These are phyloP conservation scores for Colaptes auratus DNA, from an alignment of 2,113 vertebrate species.

Conservation along the genomic window DNA sequence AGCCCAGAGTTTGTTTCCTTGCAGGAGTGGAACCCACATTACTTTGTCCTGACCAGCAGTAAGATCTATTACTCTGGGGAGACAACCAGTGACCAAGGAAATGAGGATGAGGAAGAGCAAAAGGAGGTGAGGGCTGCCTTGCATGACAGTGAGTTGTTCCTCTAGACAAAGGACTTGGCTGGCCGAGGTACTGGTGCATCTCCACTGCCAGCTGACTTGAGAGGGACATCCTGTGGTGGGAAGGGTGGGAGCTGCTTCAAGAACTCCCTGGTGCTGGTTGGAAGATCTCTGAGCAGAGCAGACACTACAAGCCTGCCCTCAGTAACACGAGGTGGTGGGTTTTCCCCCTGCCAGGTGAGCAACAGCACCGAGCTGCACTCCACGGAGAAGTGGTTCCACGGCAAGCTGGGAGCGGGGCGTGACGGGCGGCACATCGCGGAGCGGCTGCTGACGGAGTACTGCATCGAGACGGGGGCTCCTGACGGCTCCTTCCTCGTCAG, in stretches of 20 bases:
- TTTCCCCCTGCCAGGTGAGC: conserved; percentile 73
- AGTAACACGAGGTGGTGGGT: accelerated
- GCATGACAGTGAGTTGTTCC: accelerated
- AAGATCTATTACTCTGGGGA: conserved; percentile 99
- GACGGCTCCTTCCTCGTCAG: conserved; percentile 97
- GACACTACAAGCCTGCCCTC: not conserved
- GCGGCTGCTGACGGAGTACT: conserved; percentile 92
- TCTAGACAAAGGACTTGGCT: not conserved
- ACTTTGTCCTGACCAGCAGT: conserved; percentile 96
- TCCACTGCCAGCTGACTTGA: not conserved
- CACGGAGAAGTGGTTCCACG: conserved; percentile 96
- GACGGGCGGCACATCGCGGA: conserved; percentile 97
- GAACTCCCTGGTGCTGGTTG: not conserved
- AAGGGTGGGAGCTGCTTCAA: not conserved
- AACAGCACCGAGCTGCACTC: conserved; percentile 93
- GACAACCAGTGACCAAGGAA: conserved; percentile 90
- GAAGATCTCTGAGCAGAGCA: not conserved
- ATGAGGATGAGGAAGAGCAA: conserved; percentile 96
- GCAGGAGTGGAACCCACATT: conserved; percentile 98
- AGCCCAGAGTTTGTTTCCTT: conserved; percentile 13
- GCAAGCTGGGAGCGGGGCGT: conserved; percentile 91
- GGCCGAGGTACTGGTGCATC: not conserved
- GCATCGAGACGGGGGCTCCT: conserved; percentile 91
- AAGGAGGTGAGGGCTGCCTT: conserved; percentile 85
- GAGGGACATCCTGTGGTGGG: not conserved